Percentiles rank a stretch among this genome's conserved stretches.
These are phyloP conservation scores for Trogon surrucura DNA, from an alignment of 2,113 vertebrate genomes.

Conservation along the genomic window DNA sequence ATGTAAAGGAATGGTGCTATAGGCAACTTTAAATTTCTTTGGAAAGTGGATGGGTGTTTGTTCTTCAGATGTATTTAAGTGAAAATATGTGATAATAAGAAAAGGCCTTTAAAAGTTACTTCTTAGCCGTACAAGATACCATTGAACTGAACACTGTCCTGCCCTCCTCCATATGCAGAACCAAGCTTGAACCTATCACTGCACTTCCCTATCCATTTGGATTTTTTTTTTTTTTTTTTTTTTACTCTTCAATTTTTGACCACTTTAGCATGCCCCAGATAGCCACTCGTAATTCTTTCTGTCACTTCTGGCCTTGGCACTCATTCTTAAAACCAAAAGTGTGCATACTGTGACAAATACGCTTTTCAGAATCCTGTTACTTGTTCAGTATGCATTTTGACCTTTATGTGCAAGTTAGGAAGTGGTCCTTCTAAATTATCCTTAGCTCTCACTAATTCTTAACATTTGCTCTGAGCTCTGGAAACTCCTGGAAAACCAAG, in stretches of 20 bases:
- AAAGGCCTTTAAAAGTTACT: not conserved
- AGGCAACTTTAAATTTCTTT: not conserved
- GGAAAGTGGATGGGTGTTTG: not conserved
- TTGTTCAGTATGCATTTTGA: not conserved
- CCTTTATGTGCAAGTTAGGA: not conserved
- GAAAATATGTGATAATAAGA: not conserved
- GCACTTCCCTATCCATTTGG: fast-evolving
- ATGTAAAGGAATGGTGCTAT: not conserved
- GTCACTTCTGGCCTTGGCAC: not conserved
- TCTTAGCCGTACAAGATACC: not conserved
- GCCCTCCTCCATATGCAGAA: not conserved
- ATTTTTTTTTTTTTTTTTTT: not conserved
- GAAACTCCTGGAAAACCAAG: not conserved
- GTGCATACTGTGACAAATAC: not conserved
- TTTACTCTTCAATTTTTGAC: not conserved
- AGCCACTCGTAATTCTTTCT: not conserved
- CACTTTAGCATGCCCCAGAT: not conserved
- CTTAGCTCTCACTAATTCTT: not conserved
- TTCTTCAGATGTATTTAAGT: not conserved
- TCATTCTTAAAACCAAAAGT: not conserved
- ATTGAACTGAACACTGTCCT: not conserved
- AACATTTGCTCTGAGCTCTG: not conserved
- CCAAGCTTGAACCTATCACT: not conserved
- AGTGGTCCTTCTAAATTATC: not conserved
- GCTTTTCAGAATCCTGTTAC: not conserved